Base-by-base conservation (phyloP, 1,140 invertebrate species). In the Planococcus citri region DNA sequence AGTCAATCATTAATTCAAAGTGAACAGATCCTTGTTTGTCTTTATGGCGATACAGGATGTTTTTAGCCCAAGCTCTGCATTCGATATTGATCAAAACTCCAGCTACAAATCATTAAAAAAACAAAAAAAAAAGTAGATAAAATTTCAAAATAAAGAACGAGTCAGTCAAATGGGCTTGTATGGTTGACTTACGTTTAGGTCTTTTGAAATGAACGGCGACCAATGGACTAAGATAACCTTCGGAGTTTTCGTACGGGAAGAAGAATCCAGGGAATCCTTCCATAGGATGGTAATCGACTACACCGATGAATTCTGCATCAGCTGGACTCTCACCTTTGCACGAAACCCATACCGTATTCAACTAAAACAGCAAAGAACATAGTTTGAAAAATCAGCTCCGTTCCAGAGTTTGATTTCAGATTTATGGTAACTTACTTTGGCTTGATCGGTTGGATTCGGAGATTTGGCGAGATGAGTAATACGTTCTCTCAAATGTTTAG, bases 1-100 rank as follows among this genome's bases (percentile, higher is more conserved):
- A 94, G 81, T 94, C 91, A 72, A 94, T 87, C 80, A 94, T 83
- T 33, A 95, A 78, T 79, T 95, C 92, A 77, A 95, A 94, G 78
- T 94, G 91, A 20, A 94, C 91, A 29, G 89, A 86, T 24, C 92
- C 93, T 33, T 90, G 79, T 74, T 86, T 83, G n/a, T 92, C 88
- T 75, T 84, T 83, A 70, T 88, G 82, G 77, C 88, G 86, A 75
- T 92, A 89, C 12, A 81, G 78, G 70, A 95, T 94, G 79, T 95
- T 95, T 73, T 83, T 85, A 64, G 92, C 91, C 90, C 90, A 95
- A 8, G 91, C 91, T 76, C 88, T 90, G 80, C 92, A 95, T 76
- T 94, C 91, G 37, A 94, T 84, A 77, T 94, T 92, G 75, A 95
- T 90, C 27, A 94, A 81, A 72, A 92, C 88, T 74, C 90, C 90